Evolutionary conservation across 2,888 invertebrate species (phyloP).

Genomic region (Melieria omissa): DNA sequence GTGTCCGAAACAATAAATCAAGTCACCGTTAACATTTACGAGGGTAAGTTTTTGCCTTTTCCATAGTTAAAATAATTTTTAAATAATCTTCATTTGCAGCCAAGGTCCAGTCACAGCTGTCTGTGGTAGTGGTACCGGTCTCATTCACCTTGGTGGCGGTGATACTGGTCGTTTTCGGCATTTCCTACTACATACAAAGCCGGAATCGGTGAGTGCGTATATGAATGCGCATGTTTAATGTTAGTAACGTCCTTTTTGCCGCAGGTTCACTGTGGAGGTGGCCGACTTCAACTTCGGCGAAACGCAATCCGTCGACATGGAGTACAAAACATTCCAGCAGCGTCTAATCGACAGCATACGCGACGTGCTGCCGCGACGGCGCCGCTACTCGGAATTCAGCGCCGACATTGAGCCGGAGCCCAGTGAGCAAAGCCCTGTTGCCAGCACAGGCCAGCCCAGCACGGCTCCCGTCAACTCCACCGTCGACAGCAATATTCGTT

Average conservation of each 20-base stretch:
- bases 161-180: constrained; percentile 85
- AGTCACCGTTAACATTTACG: constrained; percentile 83
- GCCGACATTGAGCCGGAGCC: constrained; percentile 58
- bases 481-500: constrained; percentile 59
- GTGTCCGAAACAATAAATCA: constrained; percentile 77
- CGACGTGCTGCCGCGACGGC: constrained; percentile 69
- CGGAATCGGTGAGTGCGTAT: constrained; percentile 73
- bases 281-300: constrained; percentile 92
- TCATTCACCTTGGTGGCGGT: constrained; percentile 84
- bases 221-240: background rate
- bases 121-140: constrained; percentile 89
- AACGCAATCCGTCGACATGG: constrained; percentile 77
- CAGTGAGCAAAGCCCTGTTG: constrained; percentile 22
- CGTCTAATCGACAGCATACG: constrained; percentile 82
- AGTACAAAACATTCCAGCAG: constrained; percentile 88
- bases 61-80: background rate
- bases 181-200: constrained; percentile 87
- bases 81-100: constrained; percentile 69
- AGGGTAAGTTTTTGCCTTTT: constrained; percentile 71
- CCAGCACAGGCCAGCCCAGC: background rate
- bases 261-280: constrained; percentile 83
- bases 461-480: constrained; percentile 14
- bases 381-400: constrained; percentile 54
- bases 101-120: constrained; percentile 82
- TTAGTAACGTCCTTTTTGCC: constrained; percentile 40